Conservation (phyloP, 2,113 vertebrate genomes). For the Mastomys natalensis region DNA sequence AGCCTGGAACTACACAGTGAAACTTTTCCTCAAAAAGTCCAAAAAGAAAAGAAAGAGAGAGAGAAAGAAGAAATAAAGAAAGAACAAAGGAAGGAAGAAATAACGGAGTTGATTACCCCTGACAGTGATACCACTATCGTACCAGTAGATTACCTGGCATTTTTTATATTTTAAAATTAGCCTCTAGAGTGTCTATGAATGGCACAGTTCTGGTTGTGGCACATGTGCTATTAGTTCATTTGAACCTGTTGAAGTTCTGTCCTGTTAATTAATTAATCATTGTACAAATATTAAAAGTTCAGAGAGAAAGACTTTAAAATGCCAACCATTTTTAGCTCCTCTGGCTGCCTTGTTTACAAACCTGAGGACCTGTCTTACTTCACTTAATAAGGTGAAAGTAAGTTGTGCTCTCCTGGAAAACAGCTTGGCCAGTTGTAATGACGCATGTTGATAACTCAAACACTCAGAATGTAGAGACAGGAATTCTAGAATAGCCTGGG, state of each 20-base stretch:
- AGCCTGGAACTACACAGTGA: neutral
- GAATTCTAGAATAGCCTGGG: neutral
- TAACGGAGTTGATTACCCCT: too few relatives aligned
- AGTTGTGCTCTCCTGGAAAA: neutral
- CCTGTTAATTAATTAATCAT: neutral
- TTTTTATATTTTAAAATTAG: too few relatives aligned
- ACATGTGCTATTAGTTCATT: neutral
- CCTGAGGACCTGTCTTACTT: neutral
- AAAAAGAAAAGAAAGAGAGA: too few relatives aligned
- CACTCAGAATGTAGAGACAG: neutral
- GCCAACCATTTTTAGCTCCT: neutral
- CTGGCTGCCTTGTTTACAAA: neutral
- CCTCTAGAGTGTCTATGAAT: neutral
- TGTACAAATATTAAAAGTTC: neutral
- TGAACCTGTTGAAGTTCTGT: neutral
- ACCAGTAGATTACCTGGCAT: too few relatives aligned
- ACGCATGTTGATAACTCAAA: neutral
- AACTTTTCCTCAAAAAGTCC: neutral
- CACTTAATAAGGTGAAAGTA: neutral
- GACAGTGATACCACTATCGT: too few relatives aligned
- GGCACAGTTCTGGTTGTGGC: too few relatives aligned
- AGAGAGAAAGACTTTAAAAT: neutral
- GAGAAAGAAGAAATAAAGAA: fast-evolving
- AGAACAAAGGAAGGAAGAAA: too few relatives aligned
- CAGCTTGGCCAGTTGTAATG: neutral